Evolutionary conservation across 2,797 vertebrate genomes (phyloP).

Genomic region (Iguana delicatissima): DNA sequence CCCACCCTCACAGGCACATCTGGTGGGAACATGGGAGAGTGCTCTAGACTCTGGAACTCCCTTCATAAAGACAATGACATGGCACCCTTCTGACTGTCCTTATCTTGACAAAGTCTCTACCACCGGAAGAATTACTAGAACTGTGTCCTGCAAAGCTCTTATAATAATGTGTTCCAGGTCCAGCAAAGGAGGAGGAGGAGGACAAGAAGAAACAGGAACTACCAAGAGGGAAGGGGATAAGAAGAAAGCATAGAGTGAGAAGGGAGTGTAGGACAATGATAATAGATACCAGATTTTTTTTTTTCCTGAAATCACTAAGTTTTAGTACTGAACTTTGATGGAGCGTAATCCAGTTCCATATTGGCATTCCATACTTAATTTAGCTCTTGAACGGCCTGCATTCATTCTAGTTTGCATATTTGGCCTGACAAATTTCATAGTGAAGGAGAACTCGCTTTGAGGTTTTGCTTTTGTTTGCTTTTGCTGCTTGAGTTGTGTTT

Average conservation of each 20-base stretch:
- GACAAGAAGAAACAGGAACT: background rate
- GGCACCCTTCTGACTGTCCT: no score
- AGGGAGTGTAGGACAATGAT: background rate
- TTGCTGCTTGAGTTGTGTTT: conserved; percentile 7
- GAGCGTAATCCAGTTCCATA: background rate
- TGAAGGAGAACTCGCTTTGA: conserved; percentile 28
- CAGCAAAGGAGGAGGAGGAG: background rate
- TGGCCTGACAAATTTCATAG: conserved; percentile 41
- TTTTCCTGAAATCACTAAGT: background rate
- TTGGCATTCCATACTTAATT: conserved; percentile 8
- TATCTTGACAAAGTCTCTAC: no score
- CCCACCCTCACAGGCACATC: no score
- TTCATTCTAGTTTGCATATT: background rate
- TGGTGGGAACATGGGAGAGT: no score
- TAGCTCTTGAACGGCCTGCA: background rate
- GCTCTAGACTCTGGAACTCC: no score
- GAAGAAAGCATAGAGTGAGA: background rate
- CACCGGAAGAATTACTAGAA: background rate
- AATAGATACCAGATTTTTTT: background rate
- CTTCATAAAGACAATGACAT: no score
- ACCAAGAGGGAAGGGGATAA: background rate
- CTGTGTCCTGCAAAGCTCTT: background rate
- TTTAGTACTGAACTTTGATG: background rate
- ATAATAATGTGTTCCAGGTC: background rate
- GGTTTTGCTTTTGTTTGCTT: background rate